These are phyloP conservation scores for Sparus aurata DNA, from an alignment of 2,797 vertebrate species.

Conservation along the genomic window DNA sequence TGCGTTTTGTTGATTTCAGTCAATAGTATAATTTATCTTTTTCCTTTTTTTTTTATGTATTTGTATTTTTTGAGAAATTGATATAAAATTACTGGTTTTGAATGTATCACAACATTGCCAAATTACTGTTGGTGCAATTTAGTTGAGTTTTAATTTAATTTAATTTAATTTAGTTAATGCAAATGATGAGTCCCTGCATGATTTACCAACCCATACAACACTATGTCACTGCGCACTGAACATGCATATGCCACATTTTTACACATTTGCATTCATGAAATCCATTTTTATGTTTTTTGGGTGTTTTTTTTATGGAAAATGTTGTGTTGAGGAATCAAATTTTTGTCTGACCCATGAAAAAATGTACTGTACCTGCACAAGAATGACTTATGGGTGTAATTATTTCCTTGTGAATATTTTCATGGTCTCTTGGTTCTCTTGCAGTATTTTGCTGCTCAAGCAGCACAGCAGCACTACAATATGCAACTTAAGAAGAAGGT, in stretches of 20 bases:
- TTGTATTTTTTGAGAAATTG: neutral
- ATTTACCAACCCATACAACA: slow-evolving; percentile 22
- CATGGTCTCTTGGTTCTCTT: slow-evolving; percentile 43
- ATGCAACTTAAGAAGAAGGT: slow-evolving; percentile 90
- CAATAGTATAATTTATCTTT: neutral
- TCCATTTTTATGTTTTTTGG: too few relatives aligned
- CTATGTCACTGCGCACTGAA: slow-evolving; percentile 28
- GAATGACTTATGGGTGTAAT: slow-evolving; percentile 46
- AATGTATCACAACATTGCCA: slow-evolving; percentile 13
- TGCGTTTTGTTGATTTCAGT: neutral
- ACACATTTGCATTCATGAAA: neutral
- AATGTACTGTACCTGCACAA: slow-evolving; percentile 26
- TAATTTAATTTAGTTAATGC: too few relatives aligned
- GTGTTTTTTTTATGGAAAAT: neutral
- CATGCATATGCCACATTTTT: slow-evolving; percentile 39
- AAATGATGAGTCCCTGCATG: slow-evolving; percentile 41
- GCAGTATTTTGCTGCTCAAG: slow-evolving; percentile 78
- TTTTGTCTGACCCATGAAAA: slow-evolving; percentile 22
- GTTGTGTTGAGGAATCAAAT: slow-evolving; percentile 7
- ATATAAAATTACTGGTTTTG: slow-evolving; percentile 15
- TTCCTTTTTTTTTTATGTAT: neutral
- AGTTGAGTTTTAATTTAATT: too few relatives aligned
- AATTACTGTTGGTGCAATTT: slow-evolving; percentile 21
- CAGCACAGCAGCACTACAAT: slow-evolving; percentile 89
- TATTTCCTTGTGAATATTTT: slow-evolving; percentile 52